Base-by-base conservation (phyloP, 2,797 vertebrate genomes). In the Chaetophractus vellerosus region DNA sequence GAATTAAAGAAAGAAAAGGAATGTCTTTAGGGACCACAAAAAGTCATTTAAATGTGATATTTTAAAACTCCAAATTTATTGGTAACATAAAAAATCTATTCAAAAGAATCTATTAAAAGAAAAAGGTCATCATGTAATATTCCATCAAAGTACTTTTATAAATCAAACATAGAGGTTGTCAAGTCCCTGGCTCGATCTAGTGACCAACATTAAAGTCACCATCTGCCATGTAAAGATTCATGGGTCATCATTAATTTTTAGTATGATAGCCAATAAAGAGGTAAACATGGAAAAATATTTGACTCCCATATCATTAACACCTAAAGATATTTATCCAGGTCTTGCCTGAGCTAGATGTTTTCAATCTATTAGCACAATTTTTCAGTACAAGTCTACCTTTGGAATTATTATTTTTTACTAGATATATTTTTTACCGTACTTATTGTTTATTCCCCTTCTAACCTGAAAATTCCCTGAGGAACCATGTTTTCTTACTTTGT, bases 301-400 rank as follows among this genome's bases (percentile, higher is more conserved):
- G 48, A 9, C 4, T 48, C 52, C 38, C 1, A 33, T 55, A 10
- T 1, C 74, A 36, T 61, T 45, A 89, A 85, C 84, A 8, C 1
- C 21, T 71, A 2, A 81, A 91, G 15, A n/a, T 57, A 50, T 64
- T 64, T 94, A 50, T 36, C 26, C 10, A 78, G 48, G 10, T 26
- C 55, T 76, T 86, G 23, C 15, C 16, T 45, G 31, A 72, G 31
- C 66, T 50, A 63, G 76, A 31, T 45, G 16, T 4, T 72, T 92
- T 85, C 4, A 41, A 57, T 79, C 23, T 18, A 78, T 74, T 79
- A 71, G 79, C 9, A 59, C 8, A 81, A 52, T 63, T 72, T 66
- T 89, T 64, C 63, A 57, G 15, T 87, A 57, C 79, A 64, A 2
- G 85, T 76, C 31, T 69, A 74, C 31, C 41, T 92, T 81, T 89